Evolutionary conservation across 2,888 invertebrate genomes (phyloP).

Genomic region (Platycheirus rosarum): DNA sequence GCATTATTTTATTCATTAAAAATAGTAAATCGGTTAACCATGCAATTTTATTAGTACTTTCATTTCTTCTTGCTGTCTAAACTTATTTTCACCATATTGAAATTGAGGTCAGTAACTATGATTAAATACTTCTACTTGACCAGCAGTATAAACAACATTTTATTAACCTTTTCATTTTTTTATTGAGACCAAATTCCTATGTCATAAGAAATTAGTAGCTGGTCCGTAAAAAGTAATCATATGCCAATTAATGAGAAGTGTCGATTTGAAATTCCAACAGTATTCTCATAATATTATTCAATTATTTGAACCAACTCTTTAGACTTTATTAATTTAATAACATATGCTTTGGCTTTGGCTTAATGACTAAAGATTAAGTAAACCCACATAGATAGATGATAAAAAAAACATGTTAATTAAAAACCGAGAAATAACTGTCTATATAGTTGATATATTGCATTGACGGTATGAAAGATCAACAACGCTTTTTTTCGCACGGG

Average conservation of each 20-base stretch:
- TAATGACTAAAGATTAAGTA: slow-evolving; percentile 11
- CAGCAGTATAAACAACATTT: too few species aligned
- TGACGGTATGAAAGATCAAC: not conserved
- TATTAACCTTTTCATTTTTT: too few species aligned
- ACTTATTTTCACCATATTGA: too few species aligned
- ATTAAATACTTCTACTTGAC: too few species aligned
- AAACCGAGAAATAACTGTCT: slow-evolving; percentile 15
- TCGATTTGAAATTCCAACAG: slow-evolving; percentile 16
- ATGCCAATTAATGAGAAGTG: slow-evolving; percentile 4
- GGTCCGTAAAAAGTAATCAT: not conserved
- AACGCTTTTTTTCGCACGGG: slow-evolving; percentile 4
- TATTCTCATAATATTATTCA: not conserved
- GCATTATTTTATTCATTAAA: too few species aligned
- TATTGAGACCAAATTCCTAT: not conserved
- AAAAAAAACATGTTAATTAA: slow-evolving; percentile 14
- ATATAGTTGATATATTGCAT: not conserved
- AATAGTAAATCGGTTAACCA: too few species aligned
- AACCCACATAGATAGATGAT: slow-evolving; percentile 4
- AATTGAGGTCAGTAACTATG: too few species aligned
- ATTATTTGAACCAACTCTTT: not conserved
- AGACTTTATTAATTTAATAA: slow-evolving; percentile 10
- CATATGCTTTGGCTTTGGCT: not conserved
- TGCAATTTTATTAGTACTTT: too few species aligned
- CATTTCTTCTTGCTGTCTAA: too few species aligned
- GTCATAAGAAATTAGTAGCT: not conserved